Percentiles rank a stretch among this genome's conserved stretches.
Evolutionary conservation across 2,888 invertebrate genomes (phyloP).

Genomic region (Latheticus oryzae): DNA sequence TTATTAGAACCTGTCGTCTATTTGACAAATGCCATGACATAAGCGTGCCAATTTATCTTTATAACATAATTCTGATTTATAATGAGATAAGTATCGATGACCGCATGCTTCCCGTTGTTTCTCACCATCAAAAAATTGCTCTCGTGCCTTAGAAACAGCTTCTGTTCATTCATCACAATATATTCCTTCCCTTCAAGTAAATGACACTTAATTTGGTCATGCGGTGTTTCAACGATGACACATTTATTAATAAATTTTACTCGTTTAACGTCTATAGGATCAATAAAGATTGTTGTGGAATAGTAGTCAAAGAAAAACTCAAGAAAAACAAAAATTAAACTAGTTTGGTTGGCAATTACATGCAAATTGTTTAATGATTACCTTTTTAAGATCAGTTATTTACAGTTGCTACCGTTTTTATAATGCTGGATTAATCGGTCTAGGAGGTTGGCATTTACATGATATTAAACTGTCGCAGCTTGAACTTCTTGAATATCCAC

Average conservation of each 20-base stretch:
- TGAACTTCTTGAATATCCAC: too few species aligned
- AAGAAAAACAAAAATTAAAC: constrained; percentile 41
- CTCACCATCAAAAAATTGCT: constrained; percentile 52
- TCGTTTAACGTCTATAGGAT: constrained; percentile 30
- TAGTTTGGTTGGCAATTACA: constrained; percentile 38
- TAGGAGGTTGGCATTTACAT: constrained; percentile 20
- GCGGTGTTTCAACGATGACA: constrained; percentile 9
- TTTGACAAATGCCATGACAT: constrained; percentile 59
- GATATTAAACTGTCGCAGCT: constrained; percentile 19
- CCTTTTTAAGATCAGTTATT: constrained; percentile 38
- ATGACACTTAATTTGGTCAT: constrained; percentile 41
- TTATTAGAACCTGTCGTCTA: constrained; percentile 41
- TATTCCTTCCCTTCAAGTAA: constrained; percentile 36
- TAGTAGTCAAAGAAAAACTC: constrained; percentile 31
- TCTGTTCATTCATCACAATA: constrained; percentile 50
- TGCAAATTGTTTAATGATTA: constrained; percentile 42
- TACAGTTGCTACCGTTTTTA: constrained; percentile 18
- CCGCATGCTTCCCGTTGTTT: constrained; percentile 64
- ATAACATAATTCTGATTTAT: constrained; percentile 65
- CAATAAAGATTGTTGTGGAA: constrained; percentile 7
- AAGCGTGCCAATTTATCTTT: constrained; percentile 65
- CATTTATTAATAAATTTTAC: constrained; percentile 34
- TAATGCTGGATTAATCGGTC: constrained; percentile 29
- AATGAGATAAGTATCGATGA: constrained; percentile 64
- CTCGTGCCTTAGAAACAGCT: constrained; percentile 54